Evolutionary conservation across 2,113 vertebrate genomes (phyloP), one percentile per base, ranked within the genome.

Genomic region (Cathartes aura): DNA sequence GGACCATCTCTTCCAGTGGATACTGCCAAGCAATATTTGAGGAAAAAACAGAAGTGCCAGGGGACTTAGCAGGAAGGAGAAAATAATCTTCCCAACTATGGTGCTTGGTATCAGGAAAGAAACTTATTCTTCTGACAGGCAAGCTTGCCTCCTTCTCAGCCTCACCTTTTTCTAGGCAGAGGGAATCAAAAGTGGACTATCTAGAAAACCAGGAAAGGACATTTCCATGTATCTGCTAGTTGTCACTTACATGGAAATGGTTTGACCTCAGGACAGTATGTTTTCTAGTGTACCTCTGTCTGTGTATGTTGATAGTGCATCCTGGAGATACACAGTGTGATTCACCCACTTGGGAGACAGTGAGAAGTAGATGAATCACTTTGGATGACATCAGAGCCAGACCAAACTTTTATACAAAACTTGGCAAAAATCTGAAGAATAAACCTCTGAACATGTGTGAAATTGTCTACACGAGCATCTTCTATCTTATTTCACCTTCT

Each of bases 361-460:
- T 3, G n/a, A 87, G 83, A 89, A 95, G 71, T 45, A 84, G 87
- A 91, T 82, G 29, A 95, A 66, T 91, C 73, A 82, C 36, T 74
- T 15, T 9, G 62, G 74, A 81, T 93, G 81, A 80, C 38, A 90
- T 63, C 80, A 93, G 82, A 85, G 43, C 53, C 93, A 91, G 58
- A 82, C 26, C 40, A 90, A 91, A 80, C 87, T 80, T 85, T 58
- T 66, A 52, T 34, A 83, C 1, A 63, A 79, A 91, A 85, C 70
- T 76, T 90, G 66, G 71, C 76, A 93, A 95, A 96, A 94, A 76
- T 72, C 47, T 86, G 40, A 91, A 88, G 38, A 55, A 45, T 87
- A 89, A 87, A 80, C 56, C 48, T 58, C 66, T 82, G 66, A 96
- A 45, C 32, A 70, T 38, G 45, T 40, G 18, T 82, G 53, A 84